Base-by-base conservation (phyloP, 2,113 vertebrate genomes). In the Orycteropus afer region DNA sequence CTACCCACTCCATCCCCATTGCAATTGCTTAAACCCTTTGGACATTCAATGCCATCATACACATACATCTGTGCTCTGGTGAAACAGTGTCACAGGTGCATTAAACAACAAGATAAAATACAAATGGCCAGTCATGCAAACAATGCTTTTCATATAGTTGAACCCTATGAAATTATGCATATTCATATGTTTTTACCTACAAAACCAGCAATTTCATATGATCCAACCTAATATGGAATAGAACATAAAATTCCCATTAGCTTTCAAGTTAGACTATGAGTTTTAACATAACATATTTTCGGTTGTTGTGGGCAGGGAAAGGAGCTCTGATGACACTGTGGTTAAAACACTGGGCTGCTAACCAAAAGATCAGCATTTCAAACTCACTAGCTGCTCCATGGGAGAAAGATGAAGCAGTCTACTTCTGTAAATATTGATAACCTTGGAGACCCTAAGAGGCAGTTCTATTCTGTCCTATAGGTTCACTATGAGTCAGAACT, bases 271-370 rank as follows among this genome's bases (percentile, higher is more conserved):
- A 59, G 47, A 73, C 51, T 25, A 22, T 0, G 13, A 69, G 22
- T 32, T 17, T 37, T 93, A 17, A 13, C 25, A 32, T 40, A 6
- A 12, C 51, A 15, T 49, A 32, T 51, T 61, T 49, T 8, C 1
- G 14, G 3, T 18, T 57, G 34, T n/a, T 8, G 0, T 29, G 40
- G 7, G n/a, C 2, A 9, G 45, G 0, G 3, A n/a, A n/a, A n/a
- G n/a, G n/a, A n/a, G n/a, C n/a, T n/a, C n/a, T n/a, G n/a, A n/a
- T n/a, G n/a, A n/a, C n/a, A n/a, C n/a, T n/a, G n/a, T n/a, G n/a
- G n/a, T n/a, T n/a, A n/a, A n/a, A n/a, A n/a, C n/a, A n/a, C n/a
- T n/a, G n/a, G n/a, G n/a, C n/a, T n/a, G n/a, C n/a, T n/a, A n/a
- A n/a, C n/a, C n/a, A n/a, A n/a, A n/a, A n/a, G n/a, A n/a, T n/a